Evolutionary conservation across 1,140 invertebrate genomes (phyloP).

Genomic region (Nephila pilipes): DNA sequence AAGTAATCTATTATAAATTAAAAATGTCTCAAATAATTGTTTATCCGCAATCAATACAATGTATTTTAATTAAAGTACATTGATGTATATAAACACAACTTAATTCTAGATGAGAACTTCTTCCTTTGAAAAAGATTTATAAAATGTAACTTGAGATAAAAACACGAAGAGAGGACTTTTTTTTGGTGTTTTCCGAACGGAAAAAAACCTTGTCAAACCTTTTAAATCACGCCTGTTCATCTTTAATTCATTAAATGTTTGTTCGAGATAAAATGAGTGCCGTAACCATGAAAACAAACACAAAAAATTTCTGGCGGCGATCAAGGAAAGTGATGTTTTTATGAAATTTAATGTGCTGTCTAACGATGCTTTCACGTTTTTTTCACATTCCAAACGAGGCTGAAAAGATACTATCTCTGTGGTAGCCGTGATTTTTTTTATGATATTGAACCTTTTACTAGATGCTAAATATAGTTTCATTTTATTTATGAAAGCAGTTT

Average conservation of each 20-base stretch:
- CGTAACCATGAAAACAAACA: neutral
- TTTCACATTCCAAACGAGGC: neutral
- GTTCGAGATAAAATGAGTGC: neutral
- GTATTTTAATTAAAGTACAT: too few species aligned
- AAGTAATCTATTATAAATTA: too few species aligned
- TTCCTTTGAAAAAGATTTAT: too few species aligned
- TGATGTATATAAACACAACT: too few species aligned
- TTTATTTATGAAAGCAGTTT: neutral
- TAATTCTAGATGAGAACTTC: too few species aligned
- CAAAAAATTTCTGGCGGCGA: neutral
- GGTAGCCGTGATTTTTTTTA: neutral
- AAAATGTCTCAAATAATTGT: too few species aligned
- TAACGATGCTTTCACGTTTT: neutral
- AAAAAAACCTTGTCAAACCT: neutral
- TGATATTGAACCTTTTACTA: neutral
- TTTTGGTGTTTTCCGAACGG: neutral
- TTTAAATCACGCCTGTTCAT: slow-evolving; percentile 12
- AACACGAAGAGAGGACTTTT: neutral
- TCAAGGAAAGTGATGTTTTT: slow-evolving; percentile 25
- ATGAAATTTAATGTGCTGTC: slow-evolving; percentile 21
- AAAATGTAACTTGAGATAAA: too few species aligned
- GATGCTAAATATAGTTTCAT: neutral
- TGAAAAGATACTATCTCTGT: neutral
- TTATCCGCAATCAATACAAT: too few species aligned
- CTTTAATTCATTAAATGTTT: slow-evolving; percentile 38